phyloP scores from a whole-genome alignment of 2,888 invertebrate genomes.

The Microdon myrmicae region DNA sequence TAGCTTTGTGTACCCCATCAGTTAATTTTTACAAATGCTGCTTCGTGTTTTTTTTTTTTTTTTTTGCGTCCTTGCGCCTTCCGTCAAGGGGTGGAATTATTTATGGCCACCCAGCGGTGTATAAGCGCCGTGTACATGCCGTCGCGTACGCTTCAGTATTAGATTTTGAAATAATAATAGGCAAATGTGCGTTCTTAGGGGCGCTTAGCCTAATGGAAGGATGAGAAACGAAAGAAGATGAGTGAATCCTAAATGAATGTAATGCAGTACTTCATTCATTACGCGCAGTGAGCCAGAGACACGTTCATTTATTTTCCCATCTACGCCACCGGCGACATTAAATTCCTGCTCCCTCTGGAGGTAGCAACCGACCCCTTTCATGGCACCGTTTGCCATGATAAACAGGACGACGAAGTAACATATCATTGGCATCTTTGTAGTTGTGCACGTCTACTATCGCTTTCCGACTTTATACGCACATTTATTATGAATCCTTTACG shows the following conservation, averaged over 20 bases:
- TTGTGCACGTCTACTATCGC: conserved; percentile 22
- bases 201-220: conserved; percentile 4
- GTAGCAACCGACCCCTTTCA: conserved; percentile 35
- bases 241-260: conserved; percentile 44
- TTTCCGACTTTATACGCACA: conserved; percentile 33
- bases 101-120: conserved; percentile 41
- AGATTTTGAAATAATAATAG: conserved; percentile 49
- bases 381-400: neutral
- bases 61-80: too few species aligned
- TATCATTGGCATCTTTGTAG: conserved; percentile 10
- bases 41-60: conserved; percentile 20
- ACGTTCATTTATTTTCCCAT: conserved; percentile 27
- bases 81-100: conserved; percentile 49
- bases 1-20: conserved; percentile 45
- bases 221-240: conserved; percentile 25
- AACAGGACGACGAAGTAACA: conserved; percentile 4
- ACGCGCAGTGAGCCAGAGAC: conserved; percentile 35
- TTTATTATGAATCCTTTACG: conserved; percentile 37
- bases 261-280: conserved; percentile 50
- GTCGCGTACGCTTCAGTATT: conserved; percentile 24
- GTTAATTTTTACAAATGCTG: conserved; percentile 52
- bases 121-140: conserved; percentile 12
- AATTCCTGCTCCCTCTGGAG: conserved; percentile 11
- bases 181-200: conserved; percentile 27
- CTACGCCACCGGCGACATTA: neutral